Evolutionary conservation across 2,888 invertebrate species (phyloP).

Genomic region (Adelognathus sp.): DNA sequence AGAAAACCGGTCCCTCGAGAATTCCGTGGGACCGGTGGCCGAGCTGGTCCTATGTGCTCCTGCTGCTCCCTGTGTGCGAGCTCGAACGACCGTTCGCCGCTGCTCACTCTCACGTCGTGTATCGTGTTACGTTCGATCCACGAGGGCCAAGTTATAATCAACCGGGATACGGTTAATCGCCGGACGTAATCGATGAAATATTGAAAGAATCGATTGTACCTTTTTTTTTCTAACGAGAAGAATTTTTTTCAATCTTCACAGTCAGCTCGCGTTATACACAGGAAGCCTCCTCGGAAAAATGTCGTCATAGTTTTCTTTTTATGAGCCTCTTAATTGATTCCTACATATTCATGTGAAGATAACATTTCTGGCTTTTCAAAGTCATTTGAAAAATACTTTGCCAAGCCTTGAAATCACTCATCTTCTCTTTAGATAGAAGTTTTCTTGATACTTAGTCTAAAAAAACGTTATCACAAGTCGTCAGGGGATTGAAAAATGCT

Average conservation of each 20-base stretch:
- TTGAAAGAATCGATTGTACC: neutral
- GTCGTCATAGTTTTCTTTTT: too few species aligned
- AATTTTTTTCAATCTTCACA: neutral
- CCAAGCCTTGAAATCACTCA: conserved; percentile 18
- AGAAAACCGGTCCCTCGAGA: conserved; percentile 54
- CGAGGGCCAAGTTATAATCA: conserved; percentile 44
- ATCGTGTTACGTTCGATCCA: conserved; percentile 40
- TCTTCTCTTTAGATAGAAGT: too few species aligned
- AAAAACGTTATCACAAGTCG: too few species aligned
- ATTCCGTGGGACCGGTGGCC: conserved; percentile 53
- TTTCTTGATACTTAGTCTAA: too few species aligned
- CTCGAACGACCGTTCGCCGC: neutral
- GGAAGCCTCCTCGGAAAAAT: too few species aligned
- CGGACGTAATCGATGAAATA: conserved; percentile 14
- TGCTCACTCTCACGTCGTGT: neutral
- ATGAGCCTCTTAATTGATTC: too few species aligned
- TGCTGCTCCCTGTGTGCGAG: neutral
- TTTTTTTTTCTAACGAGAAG: neutral
- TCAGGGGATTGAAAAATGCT: neutral
- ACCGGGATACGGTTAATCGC: conserved; percentile 46
- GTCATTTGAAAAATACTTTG: conserved; percentile 40
- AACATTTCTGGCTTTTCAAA: too few species aligned
- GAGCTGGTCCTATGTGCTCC: conserved; percentile 6
- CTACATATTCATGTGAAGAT: too few species aligned
- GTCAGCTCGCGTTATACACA: neutral